Conservation (phyloP, 2,797 vertebrate species). For the Sorex maritimensis region DNA sequence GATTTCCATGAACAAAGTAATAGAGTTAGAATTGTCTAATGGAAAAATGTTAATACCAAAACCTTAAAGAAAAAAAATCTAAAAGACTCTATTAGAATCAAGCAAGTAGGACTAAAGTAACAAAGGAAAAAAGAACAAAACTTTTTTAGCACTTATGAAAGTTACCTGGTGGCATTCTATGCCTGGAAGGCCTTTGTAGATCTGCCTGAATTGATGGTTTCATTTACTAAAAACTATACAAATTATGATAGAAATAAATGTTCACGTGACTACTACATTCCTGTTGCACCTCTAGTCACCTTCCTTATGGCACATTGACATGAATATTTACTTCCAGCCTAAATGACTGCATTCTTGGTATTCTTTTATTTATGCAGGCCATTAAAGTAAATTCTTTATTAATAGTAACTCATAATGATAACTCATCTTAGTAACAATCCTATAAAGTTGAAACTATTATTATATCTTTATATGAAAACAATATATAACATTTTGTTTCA, state of each 20-base stretch:
- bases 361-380: constrained; percentile 50
- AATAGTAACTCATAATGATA: constrained; percentile 66
- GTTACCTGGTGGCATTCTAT: background rate
- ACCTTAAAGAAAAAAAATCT: constrained; percentile 57
- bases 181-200: background rate
- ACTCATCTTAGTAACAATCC: constrained; percentile 62
- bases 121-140: background rate
- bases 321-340: constrained; percentile 51
- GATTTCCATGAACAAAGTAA: constrained; percentile 2
- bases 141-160: constrained; percentile 16
- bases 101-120: background rate
- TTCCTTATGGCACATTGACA: background rate
- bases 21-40: background rate
- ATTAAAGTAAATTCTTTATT: constrained; percentile 52
- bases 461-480: constrained; percentile 55
- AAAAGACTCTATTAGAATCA: constrained; percentile 2
- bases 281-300: background rate
- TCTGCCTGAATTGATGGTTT: background rate
- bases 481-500: constrained; percentile 58
- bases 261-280: background rate
- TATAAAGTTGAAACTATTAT: constrained; percentile 56
- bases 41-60: constrained; percentile 25
- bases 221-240: background rate
- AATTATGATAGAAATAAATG: background rate
- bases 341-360: constrained; percentile 43